Conservation (phyloP, 2,113 vertebrate genomes). For the Ptilonorhynchus violaceus region DNA sequence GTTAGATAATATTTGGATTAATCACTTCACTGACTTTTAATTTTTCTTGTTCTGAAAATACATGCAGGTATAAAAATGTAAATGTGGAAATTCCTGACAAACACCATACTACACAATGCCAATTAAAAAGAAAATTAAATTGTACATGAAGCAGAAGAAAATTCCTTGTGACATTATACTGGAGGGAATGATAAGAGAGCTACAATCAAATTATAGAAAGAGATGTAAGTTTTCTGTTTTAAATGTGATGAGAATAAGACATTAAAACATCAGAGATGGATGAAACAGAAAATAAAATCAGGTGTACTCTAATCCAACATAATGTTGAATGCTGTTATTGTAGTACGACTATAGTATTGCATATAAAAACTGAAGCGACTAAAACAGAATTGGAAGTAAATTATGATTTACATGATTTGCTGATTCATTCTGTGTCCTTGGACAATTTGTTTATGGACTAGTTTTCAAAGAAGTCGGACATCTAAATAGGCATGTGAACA, state of each 20-base stretch:
- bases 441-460: not conserved
- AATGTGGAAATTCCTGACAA: constrained; percentile 35
- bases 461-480: not conserved
- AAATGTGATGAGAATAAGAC: constrained; percentile 28
- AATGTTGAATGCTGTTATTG: not conserved
- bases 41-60: constrained; percentile 32
- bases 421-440: not conserved
- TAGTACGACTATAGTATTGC: not conserved
- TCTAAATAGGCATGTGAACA: not conserved
- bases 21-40: constrained; percentile 4
- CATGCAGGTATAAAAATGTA: constrained; percentile 16
- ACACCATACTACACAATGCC: not conserved
- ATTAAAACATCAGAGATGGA: constrained; percentile 6
- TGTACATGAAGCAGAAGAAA: constrained; percentile 35
- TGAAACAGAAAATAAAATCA: constrained; percentile 37
- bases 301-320: not conserved
- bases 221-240: constrained; percentile 34
- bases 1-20: not conserved
- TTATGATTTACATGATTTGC: not conserved
- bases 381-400: constrained; percentile 14
- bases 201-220: constrained; percentile 29
- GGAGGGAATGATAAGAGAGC: constrained; percentile 31
- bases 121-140: constrained; percentile 55
- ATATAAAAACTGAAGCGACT: constrained; percentile 17
- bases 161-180: constrained; percentile 50